Percentiles rank a stretch among this genome's conserved stretches.
These are phyloP conservation scores for Sarcoramphus papa DNA, from an alignment of 2,797 vertebrate genomes.

Conservation along the genomic window DNA sequence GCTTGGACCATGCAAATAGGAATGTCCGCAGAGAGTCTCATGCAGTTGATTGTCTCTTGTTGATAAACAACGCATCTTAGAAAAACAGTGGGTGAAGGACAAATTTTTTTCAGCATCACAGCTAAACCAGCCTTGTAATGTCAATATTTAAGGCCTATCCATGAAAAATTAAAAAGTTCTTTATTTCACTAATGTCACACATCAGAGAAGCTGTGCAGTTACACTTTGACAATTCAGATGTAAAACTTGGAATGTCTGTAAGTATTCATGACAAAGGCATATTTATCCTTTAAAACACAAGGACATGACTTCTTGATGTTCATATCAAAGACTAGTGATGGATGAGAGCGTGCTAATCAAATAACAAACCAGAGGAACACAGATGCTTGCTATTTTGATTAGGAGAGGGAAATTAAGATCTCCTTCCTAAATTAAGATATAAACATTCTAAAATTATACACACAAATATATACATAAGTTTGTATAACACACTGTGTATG, in stretches of 20 bases:
- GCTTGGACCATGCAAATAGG: slow-evolving; percentile 50
- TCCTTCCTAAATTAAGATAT: background rate
- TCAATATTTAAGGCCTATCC: slow-evolving; percentile 45
- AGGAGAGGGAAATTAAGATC: slow-evolving; percentile 14
- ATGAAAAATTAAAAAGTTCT: slow-evolving; percentile 64
- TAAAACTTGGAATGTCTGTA: slow-evolving; percentile 65
- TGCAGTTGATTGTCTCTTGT: slow-evolving; percentile 45
- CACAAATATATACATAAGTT: background rate
- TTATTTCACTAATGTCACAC: slow-evolving; percentile 70
- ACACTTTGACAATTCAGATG: slow-evolving; percentile 73
- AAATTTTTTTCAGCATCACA: slow-evolving; percentile 49
- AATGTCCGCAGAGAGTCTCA: slow-evolving; percentile 54
- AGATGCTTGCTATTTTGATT: slow-evolving; percentile 72
- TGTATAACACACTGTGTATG: background rate
- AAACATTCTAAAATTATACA: background rate
- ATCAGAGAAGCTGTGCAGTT: slow-evolving; percentile 53
- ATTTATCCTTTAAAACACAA: slow-evolving; percentile 76
- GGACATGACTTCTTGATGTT: slow-evolving; percentile 62
- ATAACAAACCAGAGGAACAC: slow-evolving; percentile 66
- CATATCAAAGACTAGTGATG: slow-evolving; percentile 67
- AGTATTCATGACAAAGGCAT: slow-evolving; percentile 66
- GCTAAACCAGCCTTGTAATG: slow-evolving; percentile 33
- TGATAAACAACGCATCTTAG: slow-evolving; percentile 64
- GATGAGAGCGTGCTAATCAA: slow-evolving; percentile 69
- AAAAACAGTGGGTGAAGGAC: slow-evolving; percentile 60